phyloP scores from a whole-genome alignment of 2,797 vertebrate genomes.

The Glossophaga mutica region DNA sequence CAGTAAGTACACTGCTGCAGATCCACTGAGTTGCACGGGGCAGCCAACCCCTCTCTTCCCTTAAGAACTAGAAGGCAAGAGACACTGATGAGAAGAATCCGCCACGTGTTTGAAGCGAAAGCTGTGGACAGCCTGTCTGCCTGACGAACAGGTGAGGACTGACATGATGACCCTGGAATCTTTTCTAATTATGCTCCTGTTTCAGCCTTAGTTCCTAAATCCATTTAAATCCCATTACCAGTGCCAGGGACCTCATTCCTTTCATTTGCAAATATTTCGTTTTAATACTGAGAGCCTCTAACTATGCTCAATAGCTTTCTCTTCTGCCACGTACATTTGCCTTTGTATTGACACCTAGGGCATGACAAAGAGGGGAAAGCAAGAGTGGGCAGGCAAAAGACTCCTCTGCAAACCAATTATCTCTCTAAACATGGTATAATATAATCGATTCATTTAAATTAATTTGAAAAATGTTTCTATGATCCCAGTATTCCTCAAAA shows the following conservation, averaged over 20 bases:
- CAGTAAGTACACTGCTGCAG: background rate
- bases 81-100: background rate
- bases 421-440: background rate
- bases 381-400: background rate
- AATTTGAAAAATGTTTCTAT: constrained; percentile 24
- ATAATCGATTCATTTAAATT: background rate
- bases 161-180: constrained; percentile 48
- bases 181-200: constrained; percentile 50
- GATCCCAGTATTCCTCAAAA: background rate
- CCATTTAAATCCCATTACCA: constrained; percentile 5
- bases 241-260: background rate
- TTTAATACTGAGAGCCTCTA: constrained; percentile 5
- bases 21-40: background rate
- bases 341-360: constrained; percentile 32
- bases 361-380: background rate
- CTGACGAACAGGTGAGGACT: constrained; percentile 46
- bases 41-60: background rate
- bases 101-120: constrained; percentile 46
- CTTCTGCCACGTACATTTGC: background rate
- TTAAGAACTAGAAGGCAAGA: background rate
- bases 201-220: constrained; percentile 62
- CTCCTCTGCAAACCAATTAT: background rate
- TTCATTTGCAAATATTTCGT: constrained; percentile 56
- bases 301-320: constrained; percentile 32
- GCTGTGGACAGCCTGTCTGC: constrained; percentile 60